phyloP scores from a whole-genome alignment of 2,113 vertebrate species.

The Heloderma charlesbogerti region DNA sequence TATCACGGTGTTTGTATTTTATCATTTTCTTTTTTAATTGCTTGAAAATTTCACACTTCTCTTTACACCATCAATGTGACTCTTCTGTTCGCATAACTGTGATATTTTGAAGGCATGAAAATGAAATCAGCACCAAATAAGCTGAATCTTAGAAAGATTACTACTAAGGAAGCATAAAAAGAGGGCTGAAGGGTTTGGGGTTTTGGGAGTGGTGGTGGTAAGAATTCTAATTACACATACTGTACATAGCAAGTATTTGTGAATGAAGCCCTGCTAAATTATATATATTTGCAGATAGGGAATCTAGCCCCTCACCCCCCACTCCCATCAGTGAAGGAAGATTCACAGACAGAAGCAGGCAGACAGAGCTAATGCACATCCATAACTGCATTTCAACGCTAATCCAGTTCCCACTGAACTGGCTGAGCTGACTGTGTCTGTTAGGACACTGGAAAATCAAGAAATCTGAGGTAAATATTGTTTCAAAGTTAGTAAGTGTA shows the following conservation, averaged over 20 bases:
- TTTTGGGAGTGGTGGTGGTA: background rate
- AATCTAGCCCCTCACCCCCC: background rate
- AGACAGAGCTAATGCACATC: background rate
- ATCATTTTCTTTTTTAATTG: conserved; percentile 19
- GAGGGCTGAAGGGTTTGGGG: background rate
- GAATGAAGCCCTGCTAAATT: background rate
- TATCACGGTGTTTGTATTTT: background rate
- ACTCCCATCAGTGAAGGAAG: background rate
- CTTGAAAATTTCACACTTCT: conserved; percentile 12
- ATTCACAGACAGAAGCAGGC: background rate
- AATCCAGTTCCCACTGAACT: background rate
- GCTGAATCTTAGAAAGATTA: conserved; percentile 8
- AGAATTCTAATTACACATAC: background rate
- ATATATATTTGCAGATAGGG: background rate
- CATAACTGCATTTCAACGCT: background rate
- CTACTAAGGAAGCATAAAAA: background rate
- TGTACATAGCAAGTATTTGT: background rate
- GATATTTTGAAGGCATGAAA: background rate
- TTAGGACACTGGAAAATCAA: background rate
- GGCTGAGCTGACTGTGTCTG: background rate
- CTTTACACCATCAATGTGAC: conserved; percentile 30
- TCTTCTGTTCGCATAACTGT: conserved; percentile 10
- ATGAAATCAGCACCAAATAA: conserved; percentile 10
- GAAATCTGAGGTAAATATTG: background rate
- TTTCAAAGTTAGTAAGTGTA: too few relatives aligned